These are phyloP conservation scores for Chamaedrilus cognettii DNA, from an alignment of 2,888 invertebrate genomes.

Conservation along the genomic window DNA sequence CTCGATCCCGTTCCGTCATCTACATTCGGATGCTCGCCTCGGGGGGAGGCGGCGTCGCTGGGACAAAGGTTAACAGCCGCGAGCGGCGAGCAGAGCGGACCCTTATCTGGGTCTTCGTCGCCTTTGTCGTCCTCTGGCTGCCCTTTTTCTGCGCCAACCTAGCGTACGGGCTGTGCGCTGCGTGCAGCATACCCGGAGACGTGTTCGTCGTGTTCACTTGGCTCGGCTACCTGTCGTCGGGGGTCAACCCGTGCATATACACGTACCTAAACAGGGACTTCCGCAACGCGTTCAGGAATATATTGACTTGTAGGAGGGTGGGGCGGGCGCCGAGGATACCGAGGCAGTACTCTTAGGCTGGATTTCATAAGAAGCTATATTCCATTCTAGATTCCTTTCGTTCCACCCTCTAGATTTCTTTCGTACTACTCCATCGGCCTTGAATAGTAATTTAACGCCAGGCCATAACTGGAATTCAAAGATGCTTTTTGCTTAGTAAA, in stretches of 20 bases:
- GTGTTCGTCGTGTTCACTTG: conserved; percentile 32
- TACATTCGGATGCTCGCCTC: conserved; percentile 26
- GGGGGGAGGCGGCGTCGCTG: conserved; percentile 17
- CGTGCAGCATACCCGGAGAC: conserved; percentile 33
- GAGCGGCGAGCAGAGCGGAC: conserved; percentile 37
- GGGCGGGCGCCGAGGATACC: conserved; percentile 1
- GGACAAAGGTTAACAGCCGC: conserved; percentile 32
- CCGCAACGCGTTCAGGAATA: conserved; percentile 31
- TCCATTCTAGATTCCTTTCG: too few relatives aligned
- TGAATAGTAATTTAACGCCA: too few relatives aligned
- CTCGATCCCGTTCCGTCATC: conserved; percentile 21
- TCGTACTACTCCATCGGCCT: too few relatives aligned
- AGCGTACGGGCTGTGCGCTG: conserved; percentile 32
- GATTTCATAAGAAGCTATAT: too few relatives aligned
- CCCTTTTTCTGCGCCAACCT: conserved; percentile 38
- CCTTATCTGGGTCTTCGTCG: conserved; percentile 39
- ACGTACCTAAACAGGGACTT: conserved; percentile 38
- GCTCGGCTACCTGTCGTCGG: conserved; percentile 37
- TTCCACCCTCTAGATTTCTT: too few relatives aligned
- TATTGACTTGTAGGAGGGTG: conserved; percentile 22
- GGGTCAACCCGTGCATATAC: conserved; percentile 38
- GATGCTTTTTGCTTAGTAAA: too few relatives aligned
- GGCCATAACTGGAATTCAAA: too few relatives aligned
- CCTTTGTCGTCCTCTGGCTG: conserved; percentile 37
- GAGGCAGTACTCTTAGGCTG: conserved; percentile 11